phyloP scores from a whole-genome alignment of 2,797 vertebrate species.

The Danio kyathit region DNA sequence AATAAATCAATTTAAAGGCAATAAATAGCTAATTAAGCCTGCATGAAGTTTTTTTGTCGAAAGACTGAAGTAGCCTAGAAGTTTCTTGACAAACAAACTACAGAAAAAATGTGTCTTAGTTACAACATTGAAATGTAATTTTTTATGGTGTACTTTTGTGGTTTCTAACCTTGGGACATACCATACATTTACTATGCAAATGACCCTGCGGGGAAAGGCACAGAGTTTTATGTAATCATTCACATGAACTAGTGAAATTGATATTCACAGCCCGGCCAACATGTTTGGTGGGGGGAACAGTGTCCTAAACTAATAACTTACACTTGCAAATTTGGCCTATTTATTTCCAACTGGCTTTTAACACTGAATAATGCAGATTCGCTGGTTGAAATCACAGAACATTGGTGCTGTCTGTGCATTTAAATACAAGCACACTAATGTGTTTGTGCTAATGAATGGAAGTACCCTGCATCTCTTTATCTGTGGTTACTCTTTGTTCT shows the following conservation, averaged over 20 bases:
- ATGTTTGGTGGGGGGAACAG: slow-evolving; percentile 2
- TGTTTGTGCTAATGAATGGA: slow-evolving; percentile 16
- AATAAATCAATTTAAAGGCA: too few species aligned
- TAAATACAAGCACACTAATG: neutral
- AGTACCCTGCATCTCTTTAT: slow-evolving; percentile 13
- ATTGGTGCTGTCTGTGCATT: neutral
- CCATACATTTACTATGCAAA: slow-evolving; percentile 5
- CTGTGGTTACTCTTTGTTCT: slow-evolving; percentile 21
- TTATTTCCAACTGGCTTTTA: slow-evolving; percentile 34
- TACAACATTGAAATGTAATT: too few species aligned
- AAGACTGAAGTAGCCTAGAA: too few species aligned
- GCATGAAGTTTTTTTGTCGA: too few species aligned
- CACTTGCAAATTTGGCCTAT: slow-evolving; percentile 46
- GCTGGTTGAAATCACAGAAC: slow-evolving; percentile 19
- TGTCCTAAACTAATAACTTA: slow-evolving; percentile 48
- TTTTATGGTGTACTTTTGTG: neutral
- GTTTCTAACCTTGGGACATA: neutral
- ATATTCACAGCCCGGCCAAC: slow-evolving; percentile 13
- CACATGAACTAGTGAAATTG: neutral
- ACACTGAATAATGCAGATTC: slow-evolving; percentile 49
- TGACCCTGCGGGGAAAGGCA: neutral
- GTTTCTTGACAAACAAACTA: too few species aligned
- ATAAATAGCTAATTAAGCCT: too few species aligned
- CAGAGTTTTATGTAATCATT: slow-evolving; percentile 2
- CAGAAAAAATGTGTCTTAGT: too few species aligned